phyloP scores from a whole-genome alignment of 2,888 invertebrate species.

The Cosmia pyralina region DNA sequence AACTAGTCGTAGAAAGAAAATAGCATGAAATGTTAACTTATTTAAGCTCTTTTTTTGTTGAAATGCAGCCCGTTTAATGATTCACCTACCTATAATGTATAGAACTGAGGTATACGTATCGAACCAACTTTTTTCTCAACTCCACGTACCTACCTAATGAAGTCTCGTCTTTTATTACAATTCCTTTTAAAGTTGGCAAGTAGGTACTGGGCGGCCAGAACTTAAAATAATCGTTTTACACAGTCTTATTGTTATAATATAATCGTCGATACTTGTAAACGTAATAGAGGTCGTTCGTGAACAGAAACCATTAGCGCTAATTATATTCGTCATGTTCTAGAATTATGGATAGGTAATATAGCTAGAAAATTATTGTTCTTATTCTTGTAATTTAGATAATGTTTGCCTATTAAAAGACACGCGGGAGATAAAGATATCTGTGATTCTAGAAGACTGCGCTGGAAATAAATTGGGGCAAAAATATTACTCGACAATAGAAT shows the following conservation, averaged over 20 bases:
- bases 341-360: constrained; percentile 25
- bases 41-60: neutral
- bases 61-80: neutral
- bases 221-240: constrained; percentile 14
- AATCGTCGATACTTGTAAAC: constrained; percentile 23
- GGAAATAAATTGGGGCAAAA: constrained; percentile 22
- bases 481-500: constrained; percentile 17
- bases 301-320: constrained; percentile 18
- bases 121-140: neutral
- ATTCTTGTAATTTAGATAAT: constrained; percentile 39
- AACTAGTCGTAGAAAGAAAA: constrained; percentile 48
- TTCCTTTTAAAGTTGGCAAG: neutral
- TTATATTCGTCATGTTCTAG: constrained; percentile 28
- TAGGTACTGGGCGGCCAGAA: constrained; percentile 6
- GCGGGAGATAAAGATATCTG: constrained; percentile 54
- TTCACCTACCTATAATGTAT: neutral
- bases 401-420: constrained; percentile 42
- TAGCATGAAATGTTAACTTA: constrained; percentile 32
- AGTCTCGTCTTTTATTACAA: neutral
- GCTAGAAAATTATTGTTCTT: constrained; percentile 27
- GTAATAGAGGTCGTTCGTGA: constrained; percentile 13
- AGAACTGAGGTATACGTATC: neutral
- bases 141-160: neutral
- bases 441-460: constrained; percentile 57
- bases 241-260: constrained; percentile 6